Evolutionary conservation across 1,140 invertebrate genomes (phyloP), one percentile per base, ranked within the genome.

Genomic region (Drosophila simulans): DNA sequence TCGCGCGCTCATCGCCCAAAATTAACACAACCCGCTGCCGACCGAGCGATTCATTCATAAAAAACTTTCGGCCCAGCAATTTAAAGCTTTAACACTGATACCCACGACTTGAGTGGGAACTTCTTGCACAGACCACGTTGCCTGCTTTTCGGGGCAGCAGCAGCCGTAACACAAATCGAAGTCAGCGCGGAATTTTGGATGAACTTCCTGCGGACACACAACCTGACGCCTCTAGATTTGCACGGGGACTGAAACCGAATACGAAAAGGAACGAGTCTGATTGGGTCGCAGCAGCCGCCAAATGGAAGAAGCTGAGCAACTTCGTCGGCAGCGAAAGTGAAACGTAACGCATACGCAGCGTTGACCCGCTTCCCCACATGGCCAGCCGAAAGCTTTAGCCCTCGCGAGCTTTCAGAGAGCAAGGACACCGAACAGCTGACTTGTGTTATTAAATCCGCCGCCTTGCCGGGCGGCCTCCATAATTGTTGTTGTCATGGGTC

Each of bases 191-290:
- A 51, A 40, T 25, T 35, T 15, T 45, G 13, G 42, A 10, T 40
- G 66, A 39, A 39, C n/a, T n/a, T 31, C 25, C n/a, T 22, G 45
- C 34, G 77, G 69, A 40, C 51, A 86, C 69, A 65, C 69, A 64
- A 88, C 83, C 80, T 42, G 63, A 63, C 66, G 70, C 71, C 66
- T 76, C 72, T 76, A 77, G 73, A 73, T 56, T 91, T 78, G 64
- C 79, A 91, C 89, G 90, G 74, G 69, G 91, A 91, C 90, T 91
- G 79, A 83, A 82, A 73, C 69, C 69, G 75, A 90, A 81, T 72
- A 65, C 77, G 78, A 88, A 88, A 68, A 60, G 58, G 49, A 63
- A 55, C 46, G 58, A 62, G 53, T 22, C 56, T 60, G 57, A 42
- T 66, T 69, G 63, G 64, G 75, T 54, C 65, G 52, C 82, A 70